Evolutionary conservation across 2,797 vertebrate species (phyloP).

Genomic region (Okamejei kenojei): DNA sequence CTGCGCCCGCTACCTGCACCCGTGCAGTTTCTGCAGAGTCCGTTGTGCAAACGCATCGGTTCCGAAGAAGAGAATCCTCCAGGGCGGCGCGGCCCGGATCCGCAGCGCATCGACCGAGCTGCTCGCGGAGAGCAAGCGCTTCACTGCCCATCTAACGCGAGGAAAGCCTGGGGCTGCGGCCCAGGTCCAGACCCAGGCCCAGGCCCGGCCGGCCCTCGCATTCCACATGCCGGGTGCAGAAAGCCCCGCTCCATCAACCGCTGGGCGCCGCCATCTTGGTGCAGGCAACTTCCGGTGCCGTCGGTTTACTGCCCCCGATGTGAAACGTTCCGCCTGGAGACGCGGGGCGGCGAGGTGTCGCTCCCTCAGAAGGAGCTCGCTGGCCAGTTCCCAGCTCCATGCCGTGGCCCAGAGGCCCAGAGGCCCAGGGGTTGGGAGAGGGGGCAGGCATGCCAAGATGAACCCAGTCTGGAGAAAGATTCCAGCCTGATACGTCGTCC

Average conservation of each 20-base stretch:
- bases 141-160: not conserved
- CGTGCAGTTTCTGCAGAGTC: conserved; percentile 61
- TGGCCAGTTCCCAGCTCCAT: too few relatives aligned
- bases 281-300: conserved; percentile 22
- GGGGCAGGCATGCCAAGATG: too few relatives aligned
- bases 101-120: not conserved
- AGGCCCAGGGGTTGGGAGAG: too few relatives aligned
- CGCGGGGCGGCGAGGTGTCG: not conserved
- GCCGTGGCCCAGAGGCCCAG: too few relatives aligned
- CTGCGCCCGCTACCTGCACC: not conserved
- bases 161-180: rapidly evolving
- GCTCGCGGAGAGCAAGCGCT: not conserved
- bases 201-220: not conserved
- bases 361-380: too few relatives aligned
- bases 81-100: conserved; percentile 54
- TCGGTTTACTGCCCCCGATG: not conserved
- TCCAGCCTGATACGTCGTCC: too few relatives aligned
- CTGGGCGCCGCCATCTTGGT: conserved; percentile 42
- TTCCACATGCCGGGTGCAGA: not conserved
- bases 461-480: too few relatives aligned
- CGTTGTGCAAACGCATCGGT: conserved; percentile 76
- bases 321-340: not conserved
- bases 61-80: conserved; percentile 82
- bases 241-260: not conserved
- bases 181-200: not conserved